These are phyloP conservation scores for Platichthys flesus DNA, from an alignment of 2,113 vertebrate species.

Conservation along the genomic window DNA sequence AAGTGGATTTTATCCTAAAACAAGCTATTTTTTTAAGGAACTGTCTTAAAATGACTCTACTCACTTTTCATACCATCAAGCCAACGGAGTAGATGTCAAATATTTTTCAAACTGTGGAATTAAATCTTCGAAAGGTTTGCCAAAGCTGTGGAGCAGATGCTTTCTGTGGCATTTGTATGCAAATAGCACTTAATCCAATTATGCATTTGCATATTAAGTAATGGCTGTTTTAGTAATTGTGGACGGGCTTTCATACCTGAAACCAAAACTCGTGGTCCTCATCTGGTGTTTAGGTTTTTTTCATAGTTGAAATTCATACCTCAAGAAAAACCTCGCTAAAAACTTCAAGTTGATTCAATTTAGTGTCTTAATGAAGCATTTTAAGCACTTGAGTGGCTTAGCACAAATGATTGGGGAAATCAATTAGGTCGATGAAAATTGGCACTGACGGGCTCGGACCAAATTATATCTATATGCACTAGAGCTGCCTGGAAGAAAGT, in stretches of 20 bases:
- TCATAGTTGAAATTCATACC: constrained; percentile 41
- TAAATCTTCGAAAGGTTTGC: constrained; percentile 45
- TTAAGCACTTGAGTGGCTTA: constrained; percentile 45
- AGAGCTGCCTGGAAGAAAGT: constrained; percentile 25
- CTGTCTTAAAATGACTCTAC: constrained; percentile 32
- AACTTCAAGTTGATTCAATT: constrained; percentile 10
- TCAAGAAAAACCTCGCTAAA: constrained; percentile 30
- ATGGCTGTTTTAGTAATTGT: constrained; percentile 33
- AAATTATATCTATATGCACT: constrained; percentile 58
- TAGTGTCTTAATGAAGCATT: constrained; percentile 36
- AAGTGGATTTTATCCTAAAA: constrained; percentile 40
- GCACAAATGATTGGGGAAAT: constrained; percentile 42
- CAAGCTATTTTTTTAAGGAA: constrained; percentile 68
- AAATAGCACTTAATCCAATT: constrained; percentile 53
- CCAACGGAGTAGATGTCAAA: constrained; percentile 25
- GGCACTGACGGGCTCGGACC: constrained; percentile 50
- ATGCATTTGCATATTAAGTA: constrained; percentile 54
- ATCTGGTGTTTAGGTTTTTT: constrained; percentile 33
- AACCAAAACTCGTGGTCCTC: constrained; percentile 21
- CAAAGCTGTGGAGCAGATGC: constrained; percentile 41
- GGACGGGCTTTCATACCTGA: constrained; percentile 32
- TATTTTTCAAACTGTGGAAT: constrained; percentile 59
- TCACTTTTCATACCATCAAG: constrained; percentile 62
- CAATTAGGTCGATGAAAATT: constrained; percentile 12
- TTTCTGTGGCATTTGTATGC: constrained; percentile 43